These are phyloP conservation scores for Lindbergichthys nudifrons DNA, from an alignment of 2,797 vertebrate genomes.

Conservation along the genomic window DNA sequence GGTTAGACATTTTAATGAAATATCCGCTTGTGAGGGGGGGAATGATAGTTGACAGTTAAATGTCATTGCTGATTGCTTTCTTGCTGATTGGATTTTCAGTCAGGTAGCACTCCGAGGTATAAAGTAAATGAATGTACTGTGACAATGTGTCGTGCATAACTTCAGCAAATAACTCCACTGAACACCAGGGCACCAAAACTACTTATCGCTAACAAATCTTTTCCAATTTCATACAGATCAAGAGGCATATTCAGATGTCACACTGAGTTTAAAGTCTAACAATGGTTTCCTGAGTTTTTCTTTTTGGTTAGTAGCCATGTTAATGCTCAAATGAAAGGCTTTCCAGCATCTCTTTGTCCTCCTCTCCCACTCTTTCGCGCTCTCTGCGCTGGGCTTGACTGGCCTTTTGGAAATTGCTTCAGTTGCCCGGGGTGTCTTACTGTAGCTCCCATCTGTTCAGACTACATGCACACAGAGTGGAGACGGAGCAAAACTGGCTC, in stretches of 20 bases:
- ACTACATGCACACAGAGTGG: slow-evolving; percentile 66
- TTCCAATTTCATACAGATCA: slow-evolving; percentile 56
- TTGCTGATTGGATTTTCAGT: slow-evolving; percentile 44
- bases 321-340: slow-evolving; percentile 65
- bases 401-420: slow-evolving; percentile 74
- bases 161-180: slow-evolving; percentile 24
- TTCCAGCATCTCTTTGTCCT: slow-evolving; percentile 61
- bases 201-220: slow-evolving; percentile 55
- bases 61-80: slow-evolving; percentile 37
- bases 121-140: slow-evolving; percentile 8
- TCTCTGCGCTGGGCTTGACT: slow-evolving; percentile 61
- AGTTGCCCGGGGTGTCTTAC: slow-evolving; percentile 72
- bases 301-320: slow-evolving; percentile 70
- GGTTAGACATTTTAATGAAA: slow-evolving; percentile 31
- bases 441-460: slow-evolving; percentile 76
- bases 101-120: slow-evolving; percentile 21
- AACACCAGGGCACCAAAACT: slow-evolving; percentile 29
- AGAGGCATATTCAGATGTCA: slow-evolving; percentile 54
- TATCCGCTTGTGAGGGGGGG: slow-evolving; percentile 29
- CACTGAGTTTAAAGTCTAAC: slow-evolving; percentile 57
- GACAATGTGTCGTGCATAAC: slow-evolving; percentile 11
- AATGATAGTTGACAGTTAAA: slow-evolving; percentile 29
- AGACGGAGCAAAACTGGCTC: slow-evolving; percentile 56
- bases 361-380: slow-evolving; percentile 55
- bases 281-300: slow-evolving; percentile 41